Evolutionary conservation across 2,797 vertebrate species (phyloP).

Genomic region (Busarellus nigricollis): DNA sequence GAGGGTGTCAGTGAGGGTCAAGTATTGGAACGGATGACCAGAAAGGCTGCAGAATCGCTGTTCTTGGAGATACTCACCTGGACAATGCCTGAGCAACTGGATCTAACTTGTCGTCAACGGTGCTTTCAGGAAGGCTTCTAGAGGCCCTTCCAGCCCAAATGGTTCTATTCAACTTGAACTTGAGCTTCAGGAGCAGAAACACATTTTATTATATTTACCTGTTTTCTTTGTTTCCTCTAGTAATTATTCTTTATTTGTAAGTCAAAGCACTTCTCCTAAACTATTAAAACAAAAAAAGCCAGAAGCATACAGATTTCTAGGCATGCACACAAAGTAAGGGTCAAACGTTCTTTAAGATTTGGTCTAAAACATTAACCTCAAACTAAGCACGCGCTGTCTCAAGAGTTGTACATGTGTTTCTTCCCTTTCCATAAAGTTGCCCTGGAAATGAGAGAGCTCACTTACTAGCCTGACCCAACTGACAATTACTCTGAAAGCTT

Average conservation of each 20-base stretch:
- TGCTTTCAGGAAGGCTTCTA: not conserved
- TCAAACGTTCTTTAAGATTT: not conserved
- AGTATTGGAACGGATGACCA: not conserved
- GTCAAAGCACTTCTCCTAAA: not conserved
- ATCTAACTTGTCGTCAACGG: not conserved
- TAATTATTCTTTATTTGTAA: not conserved
- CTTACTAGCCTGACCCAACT: not conserved
- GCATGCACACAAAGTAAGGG: not conserved
- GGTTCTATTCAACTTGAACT: not conserved
- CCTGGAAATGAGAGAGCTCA: not conserved
- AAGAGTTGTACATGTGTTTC: not conserved
- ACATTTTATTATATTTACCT: not conserved
- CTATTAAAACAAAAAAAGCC: not conserved
- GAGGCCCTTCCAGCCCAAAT: not conserved
- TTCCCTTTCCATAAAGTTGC: not conserved
- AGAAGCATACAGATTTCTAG: not conserved
- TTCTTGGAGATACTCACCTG: not conserved
- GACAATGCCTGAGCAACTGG: not conserved
- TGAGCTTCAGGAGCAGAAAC: not conserved
- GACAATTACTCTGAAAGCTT: not conserved
- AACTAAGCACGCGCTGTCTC: not conserved
- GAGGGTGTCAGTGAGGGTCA: not conserved
- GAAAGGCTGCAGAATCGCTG: not conserved
- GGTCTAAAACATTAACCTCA: not conserved
- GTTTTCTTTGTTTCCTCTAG: not conserved